A percentile compares a stretch with the other conserved stretches of the same genome.
Conservation (phyloP, 2,113 vertebrate species). For the Anarhynchus alexandrinus region DNA sequence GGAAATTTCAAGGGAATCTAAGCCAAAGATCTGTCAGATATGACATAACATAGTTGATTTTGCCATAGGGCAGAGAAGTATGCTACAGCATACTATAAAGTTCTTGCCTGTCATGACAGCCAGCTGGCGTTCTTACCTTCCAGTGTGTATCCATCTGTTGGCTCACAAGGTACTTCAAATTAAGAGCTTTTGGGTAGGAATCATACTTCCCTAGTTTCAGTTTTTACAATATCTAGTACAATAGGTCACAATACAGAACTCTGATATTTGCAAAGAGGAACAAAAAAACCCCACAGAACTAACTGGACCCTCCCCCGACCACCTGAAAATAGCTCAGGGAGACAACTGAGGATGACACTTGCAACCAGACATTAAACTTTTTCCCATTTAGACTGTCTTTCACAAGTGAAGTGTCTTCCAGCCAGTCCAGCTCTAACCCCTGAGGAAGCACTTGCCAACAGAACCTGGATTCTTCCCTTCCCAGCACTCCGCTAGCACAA, state of each 20-base stretch:
- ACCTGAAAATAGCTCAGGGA: not conserved
- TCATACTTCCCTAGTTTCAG: not conserved
- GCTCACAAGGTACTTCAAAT: not conserved
- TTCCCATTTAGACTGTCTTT: not conserved
- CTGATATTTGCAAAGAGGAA: not conserved
- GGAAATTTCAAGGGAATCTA: not conserved
- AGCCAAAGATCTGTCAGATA: not conserved
- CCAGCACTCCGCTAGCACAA: not conserved
- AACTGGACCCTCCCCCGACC: rapidly evolving
- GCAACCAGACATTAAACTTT: not conserved
- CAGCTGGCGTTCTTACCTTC: not conserved
- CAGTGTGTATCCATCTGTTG: not conserved
- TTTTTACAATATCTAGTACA: not conserved
- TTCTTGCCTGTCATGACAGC: not conserved
- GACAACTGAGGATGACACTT: not conserved
- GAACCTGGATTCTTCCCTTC: not conserved
- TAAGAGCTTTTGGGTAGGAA: not conserved
- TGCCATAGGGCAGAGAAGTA: not conserved
- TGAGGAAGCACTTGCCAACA: not conserved
- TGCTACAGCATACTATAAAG: not conserved
- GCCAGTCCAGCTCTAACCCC: not conserved
- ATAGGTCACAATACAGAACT: not conserved
- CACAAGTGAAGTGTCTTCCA: not conserved
- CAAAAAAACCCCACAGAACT: not conserved
- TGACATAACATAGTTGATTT: not conserved